A percentile compares a stretch with the other conserved stretches of the same genome.
These are phyloP conservation scores for Chaetura pelagica DNA, from an alignment of 2,113 vertebrate genomes.

Conservation along the genomic window DNA sequence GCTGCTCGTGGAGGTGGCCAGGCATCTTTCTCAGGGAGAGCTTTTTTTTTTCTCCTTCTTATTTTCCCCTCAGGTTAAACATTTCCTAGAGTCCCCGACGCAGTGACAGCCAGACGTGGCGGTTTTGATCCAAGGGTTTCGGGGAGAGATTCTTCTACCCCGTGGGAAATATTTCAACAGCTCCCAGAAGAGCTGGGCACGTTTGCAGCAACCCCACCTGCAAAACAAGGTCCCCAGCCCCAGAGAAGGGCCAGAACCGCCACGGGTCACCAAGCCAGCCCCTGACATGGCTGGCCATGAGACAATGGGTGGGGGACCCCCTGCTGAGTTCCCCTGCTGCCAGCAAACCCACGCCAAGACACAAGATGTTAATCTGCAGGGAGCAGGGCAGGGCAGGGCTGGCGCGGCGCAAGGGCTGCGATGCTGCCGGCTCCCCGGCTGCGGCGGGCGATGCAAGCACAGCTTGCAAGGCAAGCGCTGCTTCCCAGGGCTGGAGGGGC, in stretches of 20 bases:
- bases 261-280: rapidly evolving
- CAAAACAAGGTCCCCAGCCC: too few species aligned
- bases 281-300: background rate
- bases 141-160: background rate
- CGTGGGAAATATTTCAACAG: background rate
- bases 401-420: background rate
- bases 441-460: background rate
- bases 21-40: rapidly evolving
- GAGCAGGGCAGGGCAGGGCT: background rate
- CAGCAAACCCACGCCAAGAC: background rate
- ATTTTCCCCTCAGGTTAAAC: background rate
- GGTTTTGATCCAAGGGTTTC: background rate
- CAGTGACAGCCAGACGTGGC: background rate
- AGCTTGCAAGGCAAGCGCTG: background rate
- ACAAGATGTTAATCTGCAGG: background rate
- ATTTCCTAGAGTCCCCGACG: background rate
- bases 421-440: background rate
- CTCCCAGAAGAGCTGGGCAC: background rate
- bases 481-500: background rate
- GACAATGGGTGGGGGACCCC: rapidly evolving
- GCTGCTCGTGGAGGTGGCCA: rapidly evolving
- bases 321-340: background rate
- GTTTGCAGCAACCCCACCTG: background rate
- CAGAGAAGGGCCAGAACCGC: rapidly evolving
- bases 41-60: background rate